Percentiles rank a stretch among this genome's conserved stretches.
phyloP scores from a whole-genome alignment of 92 coral and sea anemone species.

The Porites cylindrica region DNA sequence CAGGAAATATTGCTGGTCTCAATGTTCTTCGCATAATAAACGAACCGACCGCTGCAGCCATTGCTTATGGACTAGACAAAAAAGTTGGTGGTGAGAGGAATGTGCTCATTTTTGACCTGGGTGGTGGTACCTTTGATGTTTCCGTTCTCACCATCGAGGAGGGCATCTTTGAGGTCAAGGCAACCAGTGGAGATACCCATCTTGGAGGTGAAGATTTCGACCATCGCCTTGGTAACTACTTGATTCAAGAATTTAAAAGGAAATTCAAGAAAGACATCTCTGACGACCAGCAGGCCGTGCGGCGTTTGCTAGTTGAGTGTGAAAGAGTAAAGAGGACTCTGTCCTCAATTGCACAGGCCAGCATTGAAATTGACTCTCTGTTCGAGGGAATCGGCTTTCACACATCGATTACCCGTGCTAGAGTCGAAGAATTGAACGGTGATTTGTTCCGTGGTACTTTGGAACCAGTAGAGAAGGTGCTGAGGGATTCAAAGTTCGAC shows the following conservation, averaged over 20 bases:
- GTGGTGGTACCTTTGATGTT: slow-evolving; percentile 90
- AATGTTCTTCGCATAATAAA: slow-evolving; percentile 85
- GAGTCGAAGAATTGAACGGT: slow-evolving; percentile 59
- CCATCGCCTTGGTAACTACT: slow-evolving; percentile 69
- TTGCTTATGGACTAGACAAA: slow-evolving; percentile 86
- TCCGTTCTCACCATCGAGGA: slow-evolving; percentile 81
- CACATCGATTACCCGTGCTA: slow-evolving; percentile 65
- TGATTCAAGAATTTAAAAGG: slow-evolving; percentile 58
- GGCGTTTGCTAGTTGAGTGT: slow-evolving; percentile 78
- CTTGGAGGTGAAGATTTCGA: slow-evolving; percentile 88
- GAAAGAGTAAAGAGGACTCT: slow-evolving; percentile 84
- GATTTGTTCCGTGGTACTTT: slow-evolving; percentile 69
- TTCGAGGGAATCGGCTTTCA: slow-evolving; percentile 80
- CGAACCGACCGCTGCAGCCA: slow-evolving; percentile 89
- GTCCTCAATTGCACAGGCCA: slow-evolving; percentile 74
- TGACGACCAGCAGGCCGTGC: slow-evolving; percentile 69
- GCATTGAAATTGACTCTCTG: slow-evolving; percentile 80
- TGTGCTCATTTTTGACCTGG: slow-evolving; percentile 84
- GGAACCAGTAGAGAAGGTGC: slow-evolving; percentile 57
- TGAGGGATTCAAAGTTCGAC: slow-evolving; percentile 49
- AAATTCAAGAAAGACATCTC: slow-evolving; percentile 80
- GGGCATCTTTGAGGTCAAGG: slow-evolving; percentile 85
- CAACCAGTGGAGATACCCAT: slow-evolving; percentile 83
- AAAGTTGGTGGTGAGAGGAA: slow-evolving; percentile 61
- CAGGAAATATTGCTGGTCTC: slow-evolving; percentile 78